Evolutionary conservation across 2,888 invertebrate species (phyloP).

Genomic region (Platycnemis pennipes): DNA sequence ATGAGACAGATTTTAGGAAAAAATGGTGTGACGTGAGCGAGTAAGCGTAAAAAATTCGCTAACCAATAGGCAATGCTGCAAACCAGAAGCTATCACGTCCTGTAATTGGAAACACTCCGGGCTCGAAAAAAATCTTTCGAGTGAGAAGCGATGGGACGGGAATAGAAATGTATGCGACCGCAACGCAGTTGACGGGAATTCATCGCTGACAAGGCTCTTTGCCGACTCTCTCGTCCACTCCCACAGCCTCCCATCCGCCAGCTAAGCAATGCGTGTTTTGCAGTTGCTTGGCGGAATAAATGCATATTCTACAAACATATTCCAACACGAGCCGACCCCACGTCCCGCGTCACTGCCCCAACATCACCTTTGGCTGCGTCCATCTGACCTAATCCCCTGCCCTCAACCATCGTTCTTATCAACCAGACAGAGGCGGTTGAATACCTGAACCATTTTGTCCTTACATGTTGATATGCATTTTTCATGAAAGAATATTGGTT

Average conservation of each 20-base stretch:
- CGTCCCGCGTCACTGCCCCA: background rate
- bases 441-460: too few species aligned
- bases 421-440: too few species aligned
- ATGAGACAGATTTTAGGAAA: background rate
- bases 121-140: background rate
- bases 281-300: conserved; percentile 9
- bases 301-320: background rate
- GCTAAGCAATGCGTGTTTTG: background rate
- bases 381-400: background rate
- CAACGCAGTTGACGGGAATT: background rate
- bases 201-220: background rate
- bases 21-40: background rate
- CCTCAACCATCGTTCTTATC: background rate
- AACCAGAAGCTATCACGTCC: background rate
- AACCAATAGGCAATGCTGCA: background rate
- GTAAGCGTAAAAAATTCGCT: background rate
- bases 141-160: background rate
- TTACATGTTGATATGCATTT: too few species aligned
- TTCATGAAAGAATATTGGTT: too few species aligned
- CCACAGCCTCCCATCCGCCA: background rate
- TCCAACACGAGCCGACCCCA: background rate
- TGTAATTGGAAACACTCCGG: background rate
- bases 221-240: background rate
- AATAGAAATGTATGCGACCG: background rate
- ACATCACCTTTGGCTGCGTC: background rate